A percentile compares a stretch with the other conserved stretches of the same genome.
Evolutionary conservation across 2,888 invertebrate species (phyloP).

Genomic region (Orthosia gracilis): DNA sequence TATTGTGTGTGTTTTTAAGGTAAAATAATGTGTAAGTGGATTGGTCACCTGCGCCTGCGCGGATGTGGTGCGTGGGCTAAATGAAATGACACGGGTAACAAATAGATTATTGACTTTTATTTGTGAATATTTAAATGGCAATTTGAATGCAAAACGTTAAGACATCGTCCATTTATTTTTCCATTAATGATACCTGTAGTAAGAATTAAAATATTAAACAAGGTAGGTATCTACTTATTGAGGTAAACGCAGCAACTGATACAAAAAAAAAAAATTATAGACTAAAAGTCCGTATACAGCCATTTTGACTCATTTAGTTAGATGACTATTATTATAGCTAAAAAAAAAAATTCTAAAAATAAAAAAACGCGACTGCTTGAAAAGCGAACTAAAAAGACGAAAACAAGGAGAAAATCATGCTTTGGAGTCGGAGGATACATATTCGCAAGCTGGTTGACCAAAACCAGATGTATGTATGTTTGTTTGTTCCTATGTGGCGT

Average conservation of each 20-base stretch:
- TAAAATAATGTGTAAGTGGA: conserved; percentile 71
- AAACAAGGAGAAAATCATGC: too few relatives aligned
- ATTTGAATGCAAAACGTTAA: conserved; percentile 15
- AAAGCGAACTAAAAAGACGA: too few relatives aligned
- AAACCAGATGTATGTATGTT: too few relatives aligned
- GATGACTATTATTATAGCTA: too few relatives aligned
- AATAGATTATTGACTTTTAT: conserved; percentile 52
- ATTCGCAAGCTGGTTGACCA: too few relatives aligned
- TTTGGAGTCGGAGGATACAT: too few relatives aligned
- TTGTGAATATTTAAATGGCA: conserved; percentile 41
- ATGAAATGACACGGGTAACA: conserved; percentile 40
- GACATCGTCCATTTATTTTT: conserved; percentile 1
- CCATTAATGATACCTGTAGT: neutral
- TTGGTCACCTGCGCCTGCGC: conserved; percentile 73
- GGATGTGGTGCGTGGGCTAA: conserved; percentile 64
- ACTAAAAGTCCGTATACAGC: neutral
- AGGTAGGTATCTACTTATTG: neutral
- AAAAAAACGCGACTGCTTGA: too few relatives aligned
- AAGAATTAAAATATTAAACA: conserved; percentile 5
- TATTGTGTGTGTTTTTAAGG: conserved; percentile 81
- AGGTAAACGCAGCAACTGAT: neutral
- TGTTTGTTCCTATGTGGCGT: too few relatives aligned
- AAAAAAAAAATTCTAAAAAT: too few relatives aligned
- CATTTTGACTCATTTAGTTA: neutral
- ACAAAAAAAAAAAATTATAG: too few relatives aligned